phyloP scores from a whole-genome alignment of 2,888 invertebrate species.

The Drosophila infuscata region DNA sequence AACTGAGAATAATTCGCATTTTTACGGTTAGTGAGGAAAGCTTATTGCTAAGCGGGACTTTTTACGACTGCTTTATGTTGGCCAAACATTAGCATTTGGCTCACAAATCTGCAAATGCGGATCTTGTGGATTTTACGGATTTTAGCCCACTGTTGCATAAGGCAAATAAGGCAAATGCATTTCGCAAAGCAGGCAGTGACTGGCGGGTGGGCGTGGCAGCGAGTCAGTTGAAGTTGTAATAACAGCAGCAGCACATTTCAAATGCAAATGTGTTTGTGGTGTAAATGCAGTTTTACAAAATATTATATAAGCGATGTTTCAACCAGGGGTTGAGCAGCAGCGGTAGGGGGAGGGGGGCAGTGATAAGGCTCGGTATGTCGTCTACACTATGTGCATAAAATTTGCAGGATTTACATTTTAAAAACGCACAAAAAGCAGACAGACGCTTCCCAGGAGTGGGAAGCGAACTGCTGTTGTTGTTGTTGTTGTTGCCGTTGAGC shows the following conservation, averaged over 20 bases:
- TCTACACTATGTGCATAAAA: constrained; percentile 72
- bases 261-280: constrained; percentile 80
- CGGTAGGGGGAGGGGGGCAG: not conserved
- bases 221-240: constrained; percentile 66
- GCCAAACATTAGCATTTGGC: not conserved
- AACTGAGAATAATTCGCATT: not conserved
- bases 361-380: constrained; percentile 24
- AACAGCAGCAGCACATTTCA: constrained; percentile 60
- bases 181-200: constrained; percentile 16
- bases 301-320: constrained; percentile 67
- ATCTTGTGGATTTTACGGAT: constrained; percentile 7
- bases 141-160: constrained; percentile 38
- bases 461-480: not conserved
- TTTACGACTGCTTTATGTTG: not conserved
- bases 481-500: constrained; percentile 37
- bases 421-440: constrained; percentile 62
- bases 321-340: constrained; percentile 11
- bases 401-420: constrained; percentile 76
- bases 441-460: constrained; percentile 3
- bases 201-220: constrained; percentile 51
- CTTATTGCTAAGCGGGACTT: not conserved
- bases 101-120: not conserved
- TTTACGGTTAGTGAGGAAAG: not conserved
- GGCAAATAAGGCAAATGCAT: constrained; percentile 36
- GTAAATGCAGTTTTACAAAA: constrained; percentile 80